Percentiles rank a stretch among this genome's conserved stretches.
Evolutionary conservation across 1,140 invertebrate genomes (phyloP).

Genomic region (Platyscapa corneri): DNA sequence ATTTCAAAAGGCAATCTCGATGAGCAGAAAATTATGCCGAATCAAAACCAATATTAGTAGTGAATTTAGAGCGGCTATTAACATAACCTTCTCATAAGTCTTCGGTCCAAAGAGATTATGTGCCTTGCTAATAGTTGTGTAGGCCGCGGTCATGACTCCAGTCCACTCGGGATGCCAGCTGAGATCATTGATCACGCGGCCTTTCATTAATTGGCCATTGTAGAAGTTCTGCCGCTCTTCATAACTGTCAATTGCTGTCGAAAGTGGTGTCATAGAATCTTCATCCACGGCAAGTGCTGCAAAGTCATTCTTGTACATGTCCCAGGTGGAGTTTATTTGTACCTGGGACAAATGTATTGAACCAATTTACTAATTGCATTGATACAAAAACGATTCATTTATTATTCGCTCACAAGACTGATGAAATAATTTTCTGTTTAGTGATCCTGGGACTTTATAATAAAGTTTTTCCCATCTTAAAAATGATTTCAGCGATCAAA

Average conservation of each 20-base stretch:
- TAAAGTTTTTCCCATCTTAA: too few relatives aligned
- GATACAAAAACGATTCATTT: not conserved
- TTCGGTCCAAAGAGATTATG: slow-evolving; percentile 59
- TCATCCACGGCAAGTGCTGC: slow-evolving; percentile 76
- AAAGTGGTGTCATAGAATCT: slow-evolving; percentile 66
- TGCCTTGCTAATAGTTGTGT: slow-evolving; percentile 70
- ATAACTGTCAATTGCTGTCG: slow-evolving; percentile 61
- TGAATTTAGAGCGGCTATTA: not conserved
- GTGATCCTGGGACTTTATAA: too few relatives aligned
- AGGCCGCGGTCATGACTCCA: slow-evolving; percentile 79
- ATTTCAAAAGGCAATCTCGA: not conserved
- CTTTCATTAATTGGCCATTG: slow-evolving; percentile 76
- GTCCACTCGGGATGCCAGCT: slow-evolving; percentile 82
- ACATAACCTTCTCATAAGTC: slow-evolving; percentile 16
- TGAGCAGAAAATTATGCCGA: too few relatives aligned
- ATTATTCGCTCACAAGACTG: not conserved
- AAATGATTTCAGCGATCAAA: too few relatives aligned
- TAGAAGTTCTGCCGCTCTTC: slow-evolving; percentile 58
- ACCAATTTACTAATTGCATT: not conserved
- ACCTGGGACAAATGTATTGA: slow-evolving; percentile 32
- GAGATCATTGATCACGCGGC: slow-evolving; percentile 79
- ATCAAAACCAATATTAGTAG: too few relatives aligned
- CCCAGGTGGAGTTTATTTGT: slow-evolving; percentile 76
- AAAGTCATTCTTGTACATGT: slow-evolving; percentile 81
- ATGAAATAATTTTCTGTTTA: not conserved